Percentiles rank a stretch among this genome's conserved stretches.
Evolutionary conservation across 2,113 vertebrate genomes (phyloP).

Genomic region (Rostratula benghalensis): DNA sequence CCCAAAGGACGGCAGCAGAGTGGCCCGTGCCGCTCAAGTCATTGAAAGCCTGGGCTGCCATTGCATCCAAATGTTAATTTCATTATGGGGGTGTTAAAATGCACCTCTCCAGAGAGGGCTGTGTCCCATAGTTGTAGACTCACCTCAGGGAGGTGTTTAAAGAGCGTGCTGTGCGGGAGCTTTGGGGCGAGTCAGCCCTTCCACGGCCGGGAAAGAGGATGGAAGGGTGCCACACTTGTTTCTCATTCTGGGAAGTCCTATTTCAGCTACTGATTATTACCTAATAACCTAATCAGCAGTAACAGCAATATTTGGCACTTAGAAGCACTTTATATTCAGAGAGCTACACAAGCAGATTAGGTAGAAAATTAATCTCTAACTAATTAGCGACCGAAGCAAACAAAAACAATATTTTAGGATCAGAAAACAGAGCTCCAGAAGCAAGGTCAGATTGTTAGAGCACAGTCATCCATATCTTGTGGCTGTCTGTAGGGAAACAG

Average conservation of each 20-base stretch:
- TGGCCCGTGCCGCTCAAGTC: neutral
- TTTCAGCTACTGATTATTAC: constrained; percentile 53
- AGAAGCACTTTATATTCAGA: constrained; percentile 37
- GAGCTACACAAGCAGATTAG: constrained; percentile 33
- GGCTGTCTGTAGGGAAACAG: neutral
- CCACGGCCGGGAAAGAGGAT: neutral
- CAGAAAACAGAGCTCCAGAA: neutral
- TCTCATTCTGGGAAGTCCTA: constrained; percentile 43
- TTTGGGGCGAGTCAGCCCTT: rapidly evolving
- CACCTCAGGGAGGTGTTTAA: neutral
- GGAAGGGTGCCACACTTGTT: constrained; percentile 11
- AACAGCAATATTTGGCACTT: constrained; percentile 58
- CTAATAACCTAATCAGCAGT: constrained; percentile 55
- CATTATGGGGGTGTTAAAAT: neutral
- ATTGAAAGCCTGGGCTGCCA: neutral
- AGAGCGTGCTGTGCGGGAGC: rapidly evolving
- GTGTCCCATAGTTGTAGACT: neutral
- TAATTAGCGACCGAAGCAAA: constrained; percentile 21
- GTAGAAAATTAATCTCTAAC: constrained; percentile 44
- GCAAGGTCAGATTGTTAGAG: neutral
- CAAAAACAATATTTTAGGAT: neutral
- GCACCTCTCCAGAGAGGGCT: neutral
- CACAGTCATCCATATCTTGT: neutral
- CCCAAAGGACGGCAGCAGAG: neutral
- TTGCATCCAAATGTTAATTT: neutral